These are phyloP conservation scores for Protobothrops flavoviridis DNA, from an alignment of 2,113 vertebrate genomes.

Conservation along the genomic window DNA sequence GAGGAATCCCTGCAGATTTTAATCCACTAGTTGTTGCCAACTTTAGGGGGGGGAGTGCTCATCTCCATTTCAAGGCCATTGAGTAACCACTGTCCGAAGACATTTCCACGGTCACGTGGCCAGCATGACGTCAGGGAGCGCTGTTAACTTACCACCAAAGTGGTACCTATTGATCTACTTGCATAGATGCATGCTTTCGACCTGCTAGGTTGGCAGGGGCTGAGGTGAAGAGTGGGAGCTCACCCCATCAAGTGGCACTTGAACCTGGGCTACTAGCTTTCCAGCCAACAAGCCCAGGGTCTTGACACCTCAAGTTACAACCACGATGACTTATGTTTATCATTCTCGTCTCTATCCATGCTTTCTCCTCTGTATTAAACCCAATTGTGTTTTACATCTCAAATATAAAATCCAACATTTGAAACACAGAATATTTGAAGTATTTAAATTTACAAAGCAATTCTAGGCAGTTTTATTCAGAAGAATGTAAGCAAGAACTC, in stretches of 20 bases:
- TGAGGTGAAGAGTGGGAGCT: background rate
- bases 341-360: background rate
- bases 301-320: too few species aligned
- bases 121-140: too few species aligned
- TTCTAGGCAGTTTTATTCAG: background rate
- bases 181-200: background rate
- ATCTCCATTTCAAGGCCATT: too few species aligned
- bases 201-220: background rate
- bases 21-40: too few species aligned
- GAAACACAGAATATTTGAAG: background rate
- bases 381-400: background rate
- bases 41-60: too few species aligned
- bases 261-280: background rate
- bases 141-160: background rate
- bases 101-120: background rate
- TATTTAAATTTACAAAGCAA: background rate
- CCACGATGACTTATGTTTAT: background rate
- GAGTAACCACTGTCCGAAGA: background rate
- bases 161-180: background rate
- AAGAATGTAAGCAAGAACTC: background rate
- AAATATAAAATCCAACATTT: background rate
- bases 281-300: background rate
- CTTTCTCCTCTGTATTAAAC: background rate
- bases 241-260: fast-evolving
- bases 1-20: too few species aligned